These are phyloP conservation scores for Cheilosia grossa DNA, from an alignment of 2,888 invertebrate species.

Conservation along the genomic window DNA sequence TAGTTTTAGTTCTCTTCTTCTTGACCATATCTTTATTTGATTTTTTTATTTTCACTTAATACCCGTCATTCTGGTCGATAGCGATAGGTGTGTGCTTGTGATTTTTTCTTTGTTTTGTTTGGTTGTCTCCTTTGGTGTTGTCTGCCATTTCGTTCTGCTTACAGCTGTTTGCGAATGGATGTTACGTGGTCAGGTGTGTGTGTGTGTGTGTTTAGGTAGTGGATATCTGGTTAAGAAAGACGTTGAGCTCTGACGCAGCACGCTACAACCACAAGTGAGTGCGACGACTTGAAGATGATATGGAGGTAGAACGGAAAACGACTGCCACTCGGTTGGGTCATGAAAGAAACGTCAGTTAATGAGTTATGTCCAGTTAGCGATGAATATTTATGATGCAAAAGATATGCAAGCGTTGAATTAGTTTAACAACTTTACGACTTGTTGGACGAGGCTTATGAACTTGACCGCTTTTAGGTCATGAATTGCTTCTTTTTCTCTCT, in stretches of 20 bases:
- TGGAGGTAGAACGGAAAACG: neutral
- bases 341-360: constrained; percentile 30
- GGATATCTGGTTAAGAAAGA: constrained; percentile 21
- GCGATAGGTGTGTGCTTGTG: constrained; percentile 18
- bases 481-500: too few species aligned
- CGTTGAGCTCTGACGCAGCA: neutral
- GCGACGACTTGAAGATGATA: neutral
- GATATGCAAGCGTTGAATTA: neutral
- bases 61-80: constrained; percentile 64
- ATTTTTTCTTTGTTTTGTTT: constrained; percentile 13
- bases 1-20: constrained; percentile 6
- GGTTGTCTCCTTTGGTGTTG: constrained; percentile 13
- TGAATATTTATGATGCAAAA: constrained; percentile 20
- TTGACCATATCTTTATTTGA: constrained; percentile 52
- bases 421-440: neutral
- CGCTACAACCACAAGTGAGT: neutral
- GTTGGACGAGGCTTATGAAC: neutral
- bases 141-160: neutral
- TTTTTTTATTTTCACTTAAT: constrained; percentile 56
- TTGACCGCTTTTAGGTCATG: neutral
- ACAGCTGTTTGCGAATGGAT: constrained; percentile 2
- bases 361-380: constrained; percentile 31
- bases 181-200: neutral
- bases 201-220: neutral
- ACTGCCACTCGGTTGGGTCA: neutral